phyloP scores from a whole-genome alignment of 2,888 invertebrate genomes.

The Zygothrica quintamaculata region DNA sequence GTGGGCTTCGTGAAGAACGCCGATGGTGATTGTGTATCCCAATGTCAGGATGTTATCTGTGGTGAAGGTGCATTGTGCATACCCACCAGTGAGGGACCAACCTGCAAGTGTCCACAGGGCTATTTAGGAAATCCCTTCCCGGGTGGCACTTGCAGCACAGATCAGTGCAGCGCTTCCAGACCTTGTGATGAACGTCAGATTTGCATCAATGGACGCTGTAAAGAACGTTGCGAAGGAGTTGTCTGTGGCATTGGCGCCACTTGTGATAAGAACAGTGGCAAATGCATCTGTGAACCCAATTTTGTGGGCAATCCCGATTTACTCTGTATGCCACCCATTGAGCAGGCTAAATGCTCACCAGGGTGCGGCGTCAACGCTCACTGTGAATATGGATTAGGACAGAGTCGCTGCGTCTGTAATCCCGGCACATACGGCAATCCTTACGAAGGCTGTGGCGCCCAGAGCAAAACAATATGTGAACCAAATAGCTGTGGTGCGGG shows the following conservation, averaged over 20 bases:
- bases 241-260: constrained; percentile 95
- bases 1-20: constrained; percentile 92
- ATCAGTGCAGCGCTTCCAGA: constrained; percentile 91
- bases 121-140: constrained; percentile 96
- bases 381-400: constrained; percentile 91
- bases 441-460: constrained; percentile 91
- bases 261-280: constrained; percentile 91
- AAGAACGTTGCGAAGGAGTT: constrained; percentile 93
- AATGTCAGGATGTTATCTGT: constrained; percentile 87
- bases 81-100: constrained; percentile 92
- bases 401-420: constrained; percentile 92
- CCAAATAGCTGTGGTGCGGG: constrained; percentile 90
- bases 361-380: constrained; percentile 93
- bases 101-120: constrained; percentile 94
- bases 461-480: constrained; percentile 89
- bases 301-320: constrained; percentile 95
- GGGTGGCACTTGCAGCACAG: constrained; percentile 92
- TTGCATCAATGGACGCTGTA: constrained; percentile 94
- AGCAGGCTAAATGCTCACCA: constrained; percentile 92
- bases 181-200: constrained; percentile 92
- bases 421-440: constrained; percentile 94
- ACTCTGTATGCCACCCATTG: constrained; percentile 94
- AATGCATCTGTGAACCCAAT: constrained; percentile 93
- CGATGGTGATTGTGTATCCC: constrained; percentile 92
- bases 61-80: constrained; percentile 94